These are phyloP conservation scores for Patella pellucida DNA, from an alignment of 2,888 invertebrate genomes.

Conservation along the genomic window DNA sequence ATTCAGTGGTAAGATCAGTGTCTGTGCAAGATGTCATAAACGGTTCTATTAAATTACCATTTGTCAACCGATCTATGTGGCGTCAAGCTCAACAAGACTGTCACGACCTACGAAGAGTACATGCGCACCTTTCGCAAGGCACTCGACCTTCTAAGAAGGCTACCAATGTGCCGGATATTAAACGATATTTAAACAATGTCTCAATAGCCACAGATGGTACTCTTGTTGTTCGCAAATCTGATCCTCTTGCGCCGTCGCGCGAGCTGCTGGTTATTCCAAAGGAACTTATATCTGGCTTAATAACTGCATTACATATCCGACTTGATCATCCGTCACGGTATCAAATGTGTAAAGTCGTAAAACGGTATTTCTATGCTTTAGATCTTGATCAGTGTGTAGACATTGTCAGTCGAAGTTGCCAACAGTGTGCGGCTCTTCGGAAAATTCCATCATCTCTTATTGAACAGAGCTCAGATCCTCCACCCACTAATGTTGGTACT, in stretches of 20 bases:
- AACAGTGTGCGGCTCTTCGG: constrained; percentile 26
- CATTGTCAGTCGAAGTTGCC: constrained; percentile 14
- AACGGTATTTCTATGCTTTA: constrained; percentile 39
- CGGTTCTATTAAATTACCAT: no score
- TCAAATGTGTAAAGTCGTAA: constrained; percentile 26
- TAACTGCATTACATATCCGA: constrained; percentile 38
- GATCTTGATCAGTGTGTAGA: constrained; percentile 37
- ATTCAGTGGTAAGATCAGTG: no score
- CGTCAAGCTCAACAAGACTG: no score
- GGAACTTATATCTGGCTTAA: constrained; percentile 35
- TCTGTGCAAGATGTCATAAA: no score
- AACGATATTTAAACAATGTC: constrained; percentile 28
- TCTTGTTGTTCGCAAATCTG: constrained; percentile 23
- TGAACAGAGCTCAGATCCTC: not conserved
- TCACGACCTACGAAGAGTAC: no score
- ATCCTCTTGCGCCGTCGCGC: constrained; percentile 22
- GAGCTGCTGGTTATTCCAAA: constrained; percentile 42
- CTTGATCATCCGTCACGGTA: constrained; percentile 36
- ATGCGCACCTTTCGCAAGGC: no score
- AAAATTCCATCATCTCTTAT: constrained; percentile 12
- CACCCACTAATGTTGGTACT: not conserved
- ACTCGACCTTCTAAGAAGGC: no score
- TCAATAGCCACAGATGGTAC: constrained; percentile 31
- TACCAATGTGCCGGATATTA: not conserved
- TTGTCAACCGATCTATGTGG: no score